These are phyloP conservation scores for Hippocampus zosterae DNA, from an alignment of 2,113 vertebrate species.

Conservation along the genomic window DNA sequence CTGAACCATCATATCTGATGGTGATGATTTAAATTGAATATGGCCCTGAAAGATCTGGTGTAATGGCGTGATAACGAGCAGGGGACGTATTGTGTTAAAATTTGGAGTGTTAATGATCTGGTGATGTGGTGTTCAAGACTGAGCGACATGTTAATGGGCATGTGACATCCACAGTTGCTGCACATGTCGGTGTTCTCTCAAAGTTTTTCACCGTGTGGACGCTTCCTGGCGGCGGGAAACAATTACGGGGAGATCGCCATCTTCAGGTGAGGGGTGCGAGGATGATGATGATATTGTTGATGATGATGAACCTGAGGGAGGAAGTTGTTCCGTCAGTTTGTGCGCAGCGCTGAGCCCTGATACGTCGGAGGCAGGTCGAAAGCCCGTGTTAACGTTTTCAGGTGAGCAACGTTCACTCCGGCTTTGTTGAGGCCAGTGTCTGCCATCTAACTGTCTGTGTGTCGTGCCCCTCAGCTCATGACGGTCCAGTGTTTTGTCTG, in stretches of 20 bases:
- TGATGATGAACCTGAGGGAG: background rate
- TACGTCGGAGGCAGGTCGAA: conserved; percentile 74
- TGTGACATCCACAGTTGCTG: conserved; percentile 65
- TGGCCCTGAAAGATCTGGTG: too few species aligned
- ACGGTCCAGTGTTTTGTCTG: conserved; percentile 80
- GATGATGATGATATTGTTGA: background rate
- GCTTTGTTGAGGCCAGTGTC: background rate
- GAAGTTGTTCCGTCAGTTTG: conserved; percentile 65
- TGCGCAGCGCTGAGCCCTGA: conserved; percentile 84
- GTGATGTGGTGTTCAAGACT: too few species aligned
- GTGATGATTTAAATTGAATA: too few species aligned
- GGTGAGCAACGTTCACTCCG: conserved; percentile 63
- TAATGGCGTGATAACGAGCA: too few species aligned
- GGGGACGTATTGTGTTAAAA: too few species aligned
- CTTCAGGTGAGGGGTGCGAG: conserved; percentile 75
- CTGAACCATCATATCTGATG: too few species aligned
- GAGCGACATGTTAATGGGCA: background rate
- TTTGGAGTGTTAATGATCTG: too few species aligned
- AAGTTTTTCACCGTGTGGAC: conserved; percentile 84
- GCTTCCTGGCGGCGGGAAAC: conserved; percentile 83
- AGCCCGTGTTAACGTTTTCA: conserved; percentile 77
- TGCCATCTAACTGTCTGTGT: background rate
- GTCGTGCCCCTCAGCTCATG: conserved; percentile 70
- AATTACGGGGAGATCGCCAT: conserved; percentile 84
- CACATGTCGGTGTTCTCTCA: conserved; percentile 89